These are phyloP conservation scores for Taenaris catops DNA, from an alignment of 2,888 invertebrate species.

Conservation along the genomic window DNA sequence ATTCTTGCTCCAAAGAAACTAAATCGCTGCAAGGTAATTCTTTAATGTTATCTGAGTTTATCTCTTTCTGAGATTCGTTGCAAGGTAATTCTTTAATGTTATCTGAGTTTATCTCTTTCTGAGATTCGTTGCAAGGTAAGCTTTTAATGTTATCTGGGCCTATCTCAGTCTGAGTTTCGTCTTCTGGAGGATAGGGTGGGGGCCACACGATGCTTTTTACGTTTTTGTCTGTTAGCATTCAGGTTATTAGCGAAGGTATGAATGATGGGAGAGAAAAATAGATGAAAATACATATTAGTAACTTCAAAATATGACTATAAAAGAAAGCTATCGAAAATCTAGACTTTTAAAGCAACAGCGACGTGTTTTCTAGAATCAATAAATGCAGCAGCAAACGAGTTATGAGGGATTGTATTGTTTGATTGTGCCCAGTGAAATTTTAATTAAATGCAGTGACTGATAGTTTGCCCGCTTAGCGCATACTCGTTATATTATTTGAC, in stretches of 20 bases:
- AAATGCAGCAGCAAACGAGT: not conserved
- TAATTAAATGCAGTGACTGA: constrained; percentile 50
- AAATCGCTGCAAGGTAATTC: constrained; percentile 16
- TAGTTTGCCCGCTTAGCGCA: constrained; percentile 54
- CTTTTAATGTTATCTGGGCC: constrained; percentile 18
- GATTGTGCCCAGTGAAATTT: constrained; percentile 52
- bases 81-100: constrained; percentile 15
- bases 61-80: constrained; percentile 16
- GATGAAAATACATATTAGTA: constrained; percentile 65
- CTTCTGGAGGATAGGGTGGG: constrained; percentile 60
- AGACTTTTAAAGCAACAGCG: constrained; percentile 8
- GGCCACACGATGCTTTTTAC: constrained; percentile 77
- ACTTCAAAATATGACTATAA: constrained; percentile 33
- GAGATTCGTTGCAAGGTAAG: constrained; percentile 15
- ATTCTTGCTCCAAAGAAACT: constrained; percentile 15
- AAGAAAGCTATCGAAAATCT: constrained; percentile 12
- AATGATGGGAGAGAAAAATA: constrained; percentile 49
- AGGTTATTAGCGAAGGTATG: constrained; percentile 38
- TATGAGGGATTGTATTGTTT: constrained; percentile 28
- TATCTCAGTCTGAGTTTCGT: constrained; percentile 38
- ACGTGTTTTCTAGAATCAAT: not conserved
- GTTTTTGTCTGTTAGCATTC: constrained; percentile 62
- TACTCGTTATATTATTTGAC: constrained; percentile 41
- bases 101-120: constrained; percentile 19
- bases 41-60: constrained; percentile 19